phyloP scores from a whole-genome alignment of 2,888 invertebrate species.

The Malthinus flaveolus region DNA sequence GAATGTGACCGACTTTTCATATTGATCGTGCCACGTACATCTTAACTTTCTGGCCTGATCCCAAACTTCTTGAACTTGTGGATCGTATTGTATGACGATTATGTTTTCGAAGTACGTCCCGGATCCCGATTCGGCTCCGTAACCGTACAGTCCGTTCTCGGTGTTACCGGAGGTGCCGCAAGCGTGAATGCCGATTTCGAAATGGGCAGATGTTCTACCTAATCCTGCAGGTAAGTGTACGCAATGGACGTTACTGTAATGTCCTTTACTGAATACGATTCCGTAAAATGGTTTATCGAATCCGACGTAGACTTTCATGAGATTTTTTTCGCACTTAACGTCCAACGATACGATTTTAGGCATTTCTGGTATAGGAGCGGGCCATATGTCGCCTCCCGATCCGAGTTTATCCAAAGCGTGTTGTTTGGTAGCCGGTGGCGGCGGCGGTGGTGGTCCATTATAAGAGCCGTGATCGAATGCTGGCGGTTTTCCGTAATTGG shows the following conservation, averaged over 20 bases:
- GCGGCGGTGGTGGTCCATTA: constrained; percentile 77
- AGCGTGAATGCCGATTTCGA: constrained; percentile 88
- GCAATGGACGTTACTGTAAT: constrained; percentile 90
- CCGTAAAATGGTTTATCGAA: constrained; percentile 95
- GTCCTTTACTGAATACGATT: constrained; percentile 94
- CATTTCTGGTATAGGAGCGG: constrained; percentile 84
- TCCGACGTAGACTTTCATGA: constrained; percentile 92
- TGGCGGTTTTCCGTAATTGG: constrained; percentile 53
- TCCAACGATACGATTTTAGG: constrained; percentile 91
- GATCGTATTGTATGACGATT: constrained; percentile 91
- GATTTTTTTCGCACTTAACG: constrained; percentile 91
- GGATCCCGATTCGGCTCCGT: constrained; percentile 84
- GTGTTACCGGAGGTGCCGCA: constrained; percentile 93
- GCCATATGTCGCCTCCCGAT: constrained; percentile 75
- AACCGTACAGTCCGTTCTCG: constrained; percentile 85
- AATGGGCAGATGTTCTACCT: constrained; percentile 83
- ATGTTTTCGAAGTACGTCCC: constrained; percentile 94
- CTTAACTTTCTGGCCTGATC: constrained; percentile 90
- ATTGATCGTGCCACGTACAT: constrained; percentile 95
- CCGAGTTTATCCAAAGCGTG: constrained; percentile 53
- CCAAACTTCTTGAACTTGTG: constrained; percentile 89
- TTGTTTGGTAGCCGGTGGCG: constrained; percentile 57
- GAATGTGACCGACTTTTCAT: constrained; percentile 94
- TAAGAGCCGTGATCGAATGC: constrained; percentile 59
- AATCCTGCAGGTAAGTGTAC: constrained; percentile 88